A percentile compares a stretch with the other conserved stretches of the same genome.
phyloP scores from a whole-genome alignment of 2,888 invertebrate species.

The Phanerotoma sp. region DNA sequence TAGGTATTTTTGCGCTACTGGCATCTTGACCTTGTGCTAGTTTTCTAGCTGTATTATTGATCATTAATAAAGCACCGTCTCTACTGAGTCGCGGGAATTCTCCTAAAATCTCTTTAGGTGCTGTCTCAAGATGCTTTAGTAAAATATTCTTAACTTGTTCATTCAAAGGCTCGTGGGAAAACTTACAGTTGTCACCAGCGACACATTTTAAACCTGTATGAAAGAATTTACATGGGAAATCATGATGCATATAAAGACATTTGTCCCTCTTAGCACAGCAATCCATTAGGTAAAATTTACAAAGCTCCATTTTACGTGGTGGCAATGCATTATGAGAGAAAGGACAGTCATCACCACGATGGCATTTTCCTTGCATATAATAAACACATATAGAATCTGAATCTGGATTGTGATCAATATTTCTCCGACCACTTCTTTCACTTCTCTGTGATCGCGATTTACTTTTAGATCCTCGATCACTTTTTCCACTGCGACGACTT shows the following conservation, averaged over 20 bases:
- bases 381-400: conserved; percentile 77
- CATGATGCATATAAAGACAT: conserved; percentile 94
- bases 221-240: conserved; percentile 96
- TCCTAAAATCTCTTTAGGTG: conserved; percentile 88
- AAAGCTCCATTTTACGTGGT: conserved; percentile 87
- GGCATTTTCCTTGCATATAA: conserved; percentile 88
- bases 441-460: conserved; percentile 55
- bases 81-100: conserved; percentile 82
- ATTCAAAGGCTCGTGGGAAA: conserved; percentile 87
- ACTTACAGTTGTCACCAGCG: conserved; percentile 83
- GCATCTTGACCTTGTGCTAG: conserved; percentile 46
- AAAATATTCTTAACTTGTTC: conserved; percentile 65
- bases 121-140: conserved; percentile 80
- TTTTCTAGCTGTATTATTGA: conserved; percentile 50
- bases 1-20: conserved; percentile 53
- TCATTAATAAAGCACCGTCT: conserved; percentile 70
- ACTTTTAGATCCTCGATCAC: conserved; percentile 55
- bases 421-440: conserved; percentile 54
- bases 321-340: conserved; percentile 83
- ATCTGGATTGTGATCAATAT: conserved; percentile 63
- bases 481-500: conserved; percentile 61
- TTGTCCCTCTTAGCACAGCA: conserved; percentile 94
- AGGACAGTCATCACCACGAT: conserved; percentile 78
- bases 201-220: conserved; percentile 89
- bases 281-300: conserved; percentile 95